Percentiles rank a stretch among this genome's conserved stretches.
Conservation (phyloP, 2,797 vertebrate genomes). For the Hypotaenidia okinawae region DNA sequence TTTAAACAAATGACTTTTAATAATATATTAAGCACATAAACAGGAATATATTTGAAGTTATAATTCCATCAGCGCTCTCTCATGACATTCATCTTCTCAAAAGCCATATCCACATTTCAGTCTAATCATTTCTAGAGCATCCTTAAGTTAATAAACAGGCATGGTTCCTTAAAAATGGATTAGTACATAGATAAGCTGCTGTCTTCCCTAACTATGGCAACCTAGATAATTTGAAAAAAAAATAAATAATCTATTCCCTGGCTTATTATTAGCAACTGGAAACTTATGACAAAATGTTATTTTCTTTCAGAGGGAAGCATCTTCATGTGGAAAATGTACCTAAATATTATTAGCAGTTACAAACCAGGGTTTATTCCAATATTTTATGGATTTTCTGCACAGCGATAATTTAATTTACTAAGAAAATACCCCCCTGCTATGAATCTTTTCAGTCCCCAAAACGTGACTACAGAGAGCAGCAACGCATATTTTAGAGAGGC, state of each 20-base stretch:
- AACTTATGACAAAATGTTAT: neutral
- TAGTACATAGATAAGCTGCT: neutral
- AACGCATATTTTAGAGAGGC: slow-evolving; percentile 32
- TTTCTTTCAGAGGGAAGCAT: neutral
- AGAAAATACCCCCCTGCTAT: neutral
- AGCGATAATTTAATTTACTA: neutral
- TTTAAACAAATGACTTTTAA: slow-evolving; percentile 43
- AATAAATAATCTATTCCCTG: neutral
- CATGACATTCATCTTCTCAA: slow-evolving; percentile 1
- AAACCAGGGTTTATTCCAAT: neutral
- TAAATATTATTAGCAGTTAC: neutral
- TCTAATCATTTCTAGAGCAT: neutral
- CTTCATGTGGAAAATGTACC: neutral
- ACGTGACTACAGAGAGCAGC: neutral
- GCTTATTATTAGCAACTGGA: neutral
- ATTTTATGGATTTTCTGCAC: neutral
- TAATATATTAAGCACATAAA: slow-evolving; percentile 39
- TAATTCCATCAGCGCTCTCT: slow-evolving; percentile 28
- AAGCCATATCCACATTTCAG: neutral
- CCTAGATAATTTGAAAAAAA: neutral
- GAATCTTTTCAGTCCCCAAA: slow-evolving; percentile 10
- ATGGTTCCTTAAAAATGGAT: neutral
- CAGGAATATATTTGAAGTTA: neutral
- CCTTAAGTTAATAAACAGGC: neutral
- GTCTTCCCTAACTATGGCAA: neutral